These are phyloP conservation scores for Poicephalus meyeri DNA, from an alignment of 2,113 vertebrate genomes.

Conservation along the genomic window DNA sequence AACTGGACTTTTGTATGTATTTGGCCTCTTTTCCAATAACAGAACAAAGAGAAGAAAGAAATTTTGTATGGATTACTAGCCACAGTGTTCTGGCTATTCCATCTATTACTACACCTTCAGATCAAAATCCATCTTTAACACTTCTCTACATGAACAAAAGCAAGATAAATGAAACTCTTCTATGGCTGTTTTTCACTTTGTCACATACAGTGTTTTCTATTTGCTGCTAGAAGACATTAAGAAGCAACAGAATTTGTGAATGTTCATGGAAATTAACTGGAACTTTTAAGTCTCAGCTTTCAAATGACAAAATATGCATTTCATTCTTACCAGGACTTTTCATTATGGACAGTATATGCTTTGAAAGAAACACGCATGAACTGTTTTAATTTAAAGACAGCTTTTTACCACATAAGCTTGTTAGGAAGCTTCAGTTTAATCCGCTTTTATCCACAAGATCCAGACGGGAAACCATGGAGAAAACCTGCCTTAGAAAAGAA, in stretches of 20 bases:
- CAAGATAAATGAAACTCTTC: background rate
- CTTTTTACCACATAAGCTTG: slow-evolving; percentile 42
- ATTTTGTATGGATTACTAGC: background rate
- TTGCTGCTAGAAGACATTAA: background rate
- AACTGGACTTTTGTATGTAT: background rate
- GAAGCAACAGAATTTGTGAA: background rate
- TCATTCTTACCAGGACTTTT: background rate
- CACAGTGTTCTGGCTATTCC: background rate
- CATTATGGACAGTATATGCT: background rate
- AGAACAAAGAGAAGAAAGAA: background rate
- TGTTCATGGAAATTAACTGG: background rate
- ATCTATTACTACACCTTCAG: background rate
- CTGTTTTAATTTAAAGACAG: background rate
- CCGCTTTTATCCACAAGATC: background rate
- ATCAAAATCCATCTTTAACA: background rate
- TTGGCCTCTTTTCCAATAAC: background rate
- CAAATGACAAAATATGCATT: background rate
- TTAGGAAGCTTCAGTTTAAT: background rate
- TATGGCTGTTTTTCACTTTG: background rate
- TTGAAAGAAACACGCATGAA: background rate
- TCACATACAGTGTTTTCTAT: background rate
- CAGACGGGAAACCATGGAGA: background rate
- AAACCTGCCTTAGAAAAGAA: slow-evolving; percentile 12
- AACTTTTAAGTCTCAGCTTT: background rate
- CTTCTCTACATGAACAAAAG: background rate